Evolutionary conservation across 1,140 invertebrate genomes (phyloP).

Genomic region (Carcinoscorpius rotundicauda): DNA sequence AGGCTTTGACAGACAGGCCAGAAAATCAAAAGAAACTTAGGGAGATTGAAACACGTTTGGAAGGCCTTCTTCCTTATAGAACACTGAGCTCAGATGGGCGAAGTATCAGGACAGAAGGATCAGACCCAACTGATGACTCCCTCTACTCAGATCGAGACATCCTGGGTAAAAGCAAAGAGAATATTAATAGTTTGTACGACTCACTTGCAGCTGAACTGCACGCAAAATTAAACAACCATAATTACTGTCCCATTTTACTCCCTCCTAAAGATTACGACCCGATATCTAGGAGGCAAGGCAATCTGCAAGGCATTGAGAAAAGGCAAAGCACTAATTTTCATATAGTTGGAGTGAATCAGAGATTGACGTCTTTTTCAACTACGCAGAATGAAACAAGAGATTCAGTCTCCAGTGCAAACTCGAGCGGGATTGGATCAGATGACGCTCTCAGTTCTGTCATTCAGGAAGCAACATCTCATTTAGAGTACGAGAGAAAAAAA

Average conservation of each 20-base stretch:
- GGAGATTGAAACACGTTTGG: conserved; percentile 54
- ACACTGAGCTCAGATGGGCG: conserved; percentile 25
- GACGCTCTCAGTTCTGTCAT: conserved; percentile 55
- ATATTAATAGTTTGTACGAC: conserved; percentile 58
- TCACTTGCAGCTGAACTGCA: conserved; percentile 80
- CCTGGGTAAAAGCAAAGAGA: not conserved
- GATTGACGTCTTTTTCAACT: not conserved
- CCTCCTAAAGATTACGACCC: conserved; percentile 85
- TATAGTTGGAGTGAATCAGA: conserved; percentile 18
- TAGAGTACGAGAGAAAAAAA: conserved; percentile 18
- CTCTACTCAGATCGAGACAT: conserved; percentile 2
- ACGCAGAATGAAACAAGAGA: not conserved
- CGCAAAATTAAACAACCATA: conserved; percentile 56
- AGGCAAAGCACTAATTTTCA: conserved; percentile 30
- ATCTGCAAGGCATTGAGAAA: conserved; percentile 21
- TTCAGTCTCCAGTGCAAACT: conserved; percentile 33
- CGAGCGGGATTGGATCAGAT: conserved; percentile 71
- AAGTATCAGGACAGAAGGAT: conserved; percentile 25
- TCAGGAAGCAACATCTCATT: conserved; percentile 19
- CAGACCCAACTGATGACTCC: conserved; percentile 24
- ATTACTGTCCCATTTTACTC: conserved; percentile 56
- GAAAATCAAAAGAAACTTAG: conserved; percentile 76
- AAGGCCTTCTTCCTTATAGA: conserved; percentile 29
- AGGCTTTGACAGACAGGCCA: conserved; percentile 63
- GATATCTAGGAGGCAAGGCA: conserved; percentile 62